Percentiles rank a stretch among this genome's conserved stretches.
These are phyloP conservation scores for Lithophane semibrunnea DNA, from an alignment of 2,888 invertebrate genomes.

Conservation along the genomic window DNA sequence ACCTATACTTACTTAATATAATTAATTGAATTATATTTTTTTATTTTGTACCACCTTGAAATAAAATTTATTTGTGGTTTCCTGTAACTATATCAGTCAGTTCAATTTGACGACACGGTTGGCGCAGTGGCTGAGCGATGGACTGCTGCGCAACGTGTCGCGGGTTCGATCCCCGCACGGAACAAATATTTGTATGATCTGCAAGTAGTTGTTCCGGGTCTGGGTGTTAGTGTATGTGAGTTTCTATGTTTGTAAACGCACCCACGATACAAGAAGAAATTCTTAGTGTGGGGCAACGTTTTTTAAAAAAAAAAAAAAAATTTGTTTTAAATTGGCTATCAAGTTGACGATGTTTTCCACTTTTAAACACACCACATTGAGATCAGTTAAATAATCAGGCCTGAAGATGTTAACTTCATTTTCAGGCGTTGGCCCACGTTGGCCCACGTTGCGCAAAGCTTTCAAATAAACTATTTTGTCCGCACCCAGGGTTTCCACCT, in stretches of 20 bases:
- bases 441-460: not conserved
- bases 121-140: too few relatives aligned
- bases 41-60: not conserved
- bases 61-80: not conserved
- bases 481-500: not conserved
- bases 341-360: not conserved
- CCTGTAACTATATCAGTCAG: too few relatives aligned
- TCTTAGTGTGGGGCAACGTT: too few relatives aligned
- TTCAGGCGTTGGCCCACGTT: not conserved
- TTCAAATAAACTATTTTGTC: constrained; percentile 7
- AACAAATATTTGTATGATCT: too few relatives aligned
- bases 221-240: too few relatives aligned
- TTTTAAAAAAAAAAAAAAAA: too few relatives aligned
- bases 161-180: too few relatives aligned
- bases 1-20: not conserved
- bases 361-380: not conserved
- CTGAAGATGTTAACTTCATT: not conserved
- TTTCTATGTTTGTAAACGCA: too few relatives aligned
- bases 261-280: too few relatives aligned
- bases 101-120: too few relatives aligned
- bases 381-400: not conserved
- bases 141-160: too few relatives aligned
- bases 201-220: too few relatives aligned
- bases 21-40: not conserved
- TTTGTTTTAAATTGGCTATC: not conserved